Base-by-base conservation (phyloP, 2,888 invertebrate genomes). In the Ochlodes sylvanus region DNA sequence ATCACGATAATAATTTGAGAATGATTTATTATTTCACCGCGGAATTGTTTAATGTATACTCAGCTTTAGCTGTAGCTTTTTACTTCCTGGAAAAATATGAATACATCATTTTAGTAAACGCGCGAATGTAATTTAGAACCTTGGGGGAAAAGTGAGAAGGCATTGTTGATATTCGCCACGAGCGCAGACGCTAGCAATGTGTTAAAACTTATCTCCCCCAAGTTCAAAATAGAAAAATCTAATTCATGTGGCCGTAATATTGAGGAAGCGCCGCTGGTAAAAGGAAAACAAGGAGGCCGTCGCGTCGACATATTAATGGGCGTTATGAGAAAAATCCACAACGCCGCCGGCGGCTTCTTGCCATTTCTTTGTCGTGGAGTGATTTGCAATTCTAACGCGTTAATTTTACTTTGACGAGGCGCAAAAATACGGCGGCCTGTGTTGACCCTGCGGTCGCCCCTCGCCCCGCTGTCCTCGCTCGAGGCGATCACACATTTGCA, bases 361-460 rank as follows among this genome's bases (percentile, higher is more conserved):
- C 88, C 88, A 84, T 90, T 89, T 88, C 90, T 89, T 90, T 90
- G 88, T 87, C 83, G 84, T 76, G 78, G 81, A 82, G 84, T 90
- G 89, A 92, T 92, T 92, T 92, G 91, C 92, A 92, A 92, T 89
- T 92, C 90, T 85, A 90, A 88, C 81, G 86, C 90, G 89, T 86
- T 92, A 92, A 92, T 92, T 92, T 91, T 82, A 86, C 92, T 90
- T 91, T 92, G 92, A 90, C 88, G 89, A 84, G 85, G 84, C 88
- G 87, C 82, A 90, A 91, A 92, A 92, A 90, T 90, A 89, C 86
- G 84, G 77, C 63, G 73, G 73, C 75, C 75, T 73, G 72, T 72
- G 77, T 76, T 75, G 77, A 78, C 77, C 76, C 72, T 69, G 66
- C 70, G 69, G 69, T 60, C 61, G 74, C 72, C 70, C 72, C 73